phyloP scores from a whole-genome alignment of 1,140 invertebrate species.

The Megalonaias nervosa region DNA sequence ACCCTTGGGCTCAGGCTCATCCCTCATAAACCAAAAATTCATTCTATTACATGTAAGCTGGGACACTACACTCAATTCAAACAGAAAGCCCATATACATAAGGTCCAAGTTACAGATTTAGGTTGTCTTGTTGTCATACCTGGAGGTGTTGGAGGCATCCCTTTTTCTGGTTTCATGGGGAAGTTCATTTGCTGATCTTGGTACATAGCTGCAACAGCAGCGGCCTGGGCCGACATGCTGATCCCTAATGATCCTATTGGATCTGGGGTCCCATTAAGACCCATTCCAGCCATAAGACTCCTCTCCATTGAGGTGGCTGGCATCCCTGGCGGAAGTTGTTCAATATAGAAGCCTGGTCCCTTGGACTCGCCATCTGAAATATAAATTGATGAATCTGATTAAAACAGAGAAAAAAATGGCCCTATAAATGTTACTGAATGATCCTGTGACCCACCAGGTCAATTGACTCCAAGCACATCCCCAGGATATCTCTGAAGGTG shows the following conservation, averaged over 20 bases:
- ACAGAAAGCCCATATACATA: neutral
- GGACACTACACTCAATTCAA: neutral
- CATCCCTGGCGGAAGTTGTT: constrained; percentile 30
- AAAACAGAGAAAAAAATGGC: too few species aligned
- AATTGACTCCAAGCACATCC: too few species aligned
- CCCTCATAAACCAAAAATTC: too few species aligned
- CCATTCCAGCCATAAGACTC: constrained; percentile 18
- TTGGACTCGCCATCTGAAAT: neutral
- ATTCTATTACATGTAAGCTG: too few species aligned
- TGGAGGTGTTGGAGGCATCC: constrained; percentile 50
- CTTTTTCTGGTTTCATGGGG: constrained; percentile 48
- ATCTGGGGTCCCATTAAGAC: constrained; percentile 3
- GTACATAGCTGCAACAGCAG: constrained; percentile 28
- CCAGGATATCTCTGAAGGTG: too few species aligned
- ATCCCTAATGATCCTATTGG: constrained; percentile 6
- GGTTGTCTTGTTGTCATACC: constrained; percentile 15
- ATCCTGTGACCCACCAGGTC: too few species aligned
- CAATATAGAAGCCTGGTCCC: constrained; percentile 44
- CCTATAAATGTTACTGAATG: too few species aligned
- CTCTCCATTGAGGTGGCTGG: constrained; percentile 16
- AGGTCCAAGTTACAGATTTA: neutral
- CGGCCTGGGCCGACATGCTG: constrained; percentile 30
- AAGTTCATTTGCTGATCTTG: constrained; percentile 38
- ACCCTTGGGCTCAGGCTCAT: too few species aligned
- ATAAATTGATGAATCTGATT: too few species aligned